Base-by-base conservation (phyloP, 2,888 invertebrate genomes). In the Tenthredo mesomela region DNA sequence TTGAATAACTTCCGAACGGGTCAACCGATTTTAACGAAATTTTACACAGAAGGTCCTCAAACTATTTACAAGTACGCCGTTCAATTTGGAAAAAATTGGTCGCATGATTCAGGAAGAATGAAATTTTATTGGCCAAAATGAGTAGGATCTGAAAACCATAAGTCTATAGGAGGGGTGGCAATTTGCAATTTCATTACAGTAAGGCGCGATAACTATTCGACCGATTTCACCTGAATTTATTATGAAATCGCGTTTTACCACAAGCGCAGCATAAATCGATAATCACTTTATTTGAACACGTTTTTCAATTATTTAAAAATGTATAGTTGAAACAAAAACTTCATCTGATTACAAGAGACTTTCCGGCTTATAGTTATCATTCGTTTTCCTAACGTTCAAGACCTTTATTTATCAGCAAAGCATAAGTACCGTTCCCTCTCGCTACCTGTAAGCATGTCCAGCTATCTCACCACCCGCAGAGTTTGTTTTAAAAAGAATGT, bases 401-500 rank as follows among this genome's bases (percentile, higher is more conserved):
- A 67, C 6, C 18, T 33, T 67, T 67, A 65, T 65, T 29, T 65
- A 67, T 33, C 33, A 25, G 15, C 6, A 18, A 33, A 29, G 15
- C 6, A 33, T 29, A 33, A 29, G 33, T 67, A 15, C 1, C 67
- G 67, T 67, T 33, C 33, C 29, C 33, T 67, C 18, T 61, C 61
- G 25, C 61, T 54, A 54, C 18, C 54, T 61, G 61, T 1, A 25
- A 54, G 54, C 54, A 61, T 61, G 61, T 61, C 61, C 70, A 9
- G 73, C 73, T 43, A 73, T 43, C 73, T 73, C 73, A 9, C 21
- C 43, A 43, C n/a, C 73, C 21, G 73, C 43, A 25, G 43, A 43
- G 73, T 15, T 21, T 43, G 43, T 43, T 43, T 47, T 43, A 73
- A 73, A 73, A 73, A 73, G 40, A 43, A 43, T 73, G 73, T 73